Base-by-base conservation (phyloP, 2,888 invertebrate genomes). In the Meta bourneti region DNA sequence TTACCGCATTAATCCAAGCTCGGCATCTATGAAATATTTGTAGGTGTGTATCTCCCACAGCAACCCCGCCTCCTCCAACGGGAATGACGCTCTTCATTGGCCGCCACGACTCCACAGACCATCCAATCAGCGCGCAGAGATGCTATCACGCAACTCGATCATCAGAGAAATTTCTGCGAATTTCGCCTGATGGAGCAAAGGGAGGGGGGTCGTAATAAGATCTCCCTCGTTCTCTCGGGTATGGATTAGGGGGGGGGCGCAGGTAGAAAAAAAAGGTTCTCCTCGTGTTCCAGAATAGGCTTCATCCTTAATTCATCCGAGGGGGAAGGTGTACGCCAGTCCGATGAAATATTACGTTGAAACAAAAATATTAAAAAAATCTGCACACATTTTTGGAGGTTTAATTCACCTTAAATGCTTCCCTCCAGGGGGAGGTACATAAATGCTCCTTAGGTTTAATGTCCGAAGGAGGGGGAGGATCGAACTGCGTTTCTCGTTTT, bases 101-200 rank as follows among this genome's bases (percentile, higher is more conserved):
- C 48, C 61, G 54, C 19, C 34, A 34, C 78, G 34, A 83, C 51
- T 83, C 51, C 71, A 19, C 7, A 72, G 19, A 16, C 78, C 70
- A 34, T 34, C 89, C 89, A 90, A 90, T 90, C 84, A 84, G 72
- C 20, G 16, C n/a, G 69, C 13, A 71, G 48, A 70, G 79, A 90
- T 83, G 78, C 48, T 79, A 84, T 90, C 89, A 90, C 89, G 89
- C 89, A 90, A 90, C 83, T 72, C 84, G 11, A 83, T 61, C 89
- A 90, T 90, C 84, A 81, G 79, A 83, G 74, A 90, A 84, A 61
- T 61, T 90, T 90, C 89, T 90, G 84, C 83, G 89, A 90, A 90
- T 84, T 90, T 84, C 54, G 61, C 88, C 88, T 48, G 87, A 78
- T 87, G 72, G 48, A 20, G 52, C 69, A 61, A 61, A 88, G 69